A percentile compares a stretch with the other conserved stretches of the same genome.
Evolutionary conservation across 2,113 vertebrate genomes (phyloP).

Genomic region (Mus spicilegus): DNA sequence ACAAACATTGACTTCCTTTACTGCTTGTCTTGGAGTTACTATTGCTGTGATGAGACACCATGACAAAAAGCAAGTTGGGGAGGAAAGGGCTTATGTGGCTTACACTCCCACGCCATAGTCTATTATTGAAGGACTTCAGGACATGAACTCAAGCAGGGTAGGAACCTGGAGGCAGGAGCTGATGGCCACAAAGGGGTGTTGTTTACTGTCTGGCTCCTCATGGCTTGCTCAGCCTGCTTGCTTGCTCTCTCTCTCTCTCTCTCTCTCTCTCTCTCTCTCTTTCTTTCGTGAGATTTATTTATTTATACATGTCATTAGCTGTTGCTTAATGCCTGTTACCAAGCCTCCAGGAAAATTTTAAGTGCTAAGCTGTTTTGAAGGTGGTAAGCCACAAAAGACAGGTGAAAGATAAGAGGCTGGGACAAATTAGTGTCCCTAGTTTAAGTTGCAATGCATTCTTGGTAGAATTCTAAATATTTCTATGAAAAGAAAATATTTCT

Average conservation of each 20-base stretch:
- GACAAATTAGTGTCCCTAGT: neutral
- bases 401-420: neutral
- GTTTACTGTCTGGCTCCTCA: neutral
- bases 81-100: neutral
- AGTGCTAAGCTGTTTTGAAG: slow-evolving; percentile 48
- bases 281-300: too few species aligned
- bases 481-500: slow-evolving; percentile 2
- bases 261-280: too few species aligned
- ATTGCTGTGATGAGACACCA: neutral
- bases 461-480: neutral
- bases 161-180: neutral
- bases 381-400: neutral
- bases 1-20: neutral
- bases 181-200: neutral
- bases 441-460: neutral
- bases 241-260: neutral
- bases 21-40: neutral
- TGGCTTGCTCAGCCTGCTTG: neutral
- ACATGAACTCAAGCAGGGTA: neutral
- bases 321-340: neutral
- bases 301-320: neutral
- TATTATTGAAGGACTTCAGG: neutral
- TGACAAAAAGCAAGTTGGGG: neutral
- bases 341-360: slow-evolving; percentile 18
- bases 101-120: neutral